Conservation (phyloP, 1,140 invertebrate species). For the Tyrophagus putrescentiae region DNA sequence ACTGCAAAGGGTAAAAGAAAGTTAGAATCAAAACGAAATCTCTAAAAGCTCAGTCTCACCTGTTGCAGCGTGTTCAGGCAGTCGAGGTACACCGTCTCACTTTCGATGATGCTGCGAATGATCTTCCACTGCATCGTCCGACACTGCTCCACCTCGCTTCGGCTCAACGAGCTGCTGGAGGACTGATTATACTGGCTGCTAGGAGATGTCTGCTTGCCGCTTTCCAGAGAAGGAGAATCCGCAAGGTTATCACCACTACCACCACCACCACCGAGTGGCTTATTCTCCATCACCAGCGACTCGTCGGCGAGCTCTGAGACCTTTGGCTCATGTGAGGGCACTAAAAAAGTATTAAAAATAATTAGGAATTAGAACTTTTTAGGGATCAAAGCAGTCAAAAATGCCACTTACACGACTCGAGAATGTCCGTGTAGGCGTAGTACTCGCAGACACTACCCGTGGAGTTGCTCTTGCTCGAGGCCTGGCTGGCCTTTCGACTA, state of each 20-base stretch:
- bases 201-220: no score
- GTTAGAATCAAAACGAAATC: not conserved
- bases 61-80: slow-evolving; percentile 71
- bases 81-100: slow-evolving; percentile 73
- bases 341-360: not conserved
- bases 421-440: slow-evolving; percentile 5
- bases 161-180: no score
- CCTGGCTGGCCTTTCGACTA: no score
- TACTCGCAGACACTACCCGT: not conserved
- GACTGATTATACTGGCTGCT: no score
- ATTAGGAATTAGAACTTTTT: not conserved
- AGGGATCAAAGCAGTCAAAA: not conserved
- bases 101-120: slow-evolving; percentile 71
- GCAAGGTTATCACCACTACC: no score
- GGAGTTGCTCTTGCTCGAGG: not conserved
- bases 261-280: no score
- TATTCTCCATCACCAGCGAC: no score
- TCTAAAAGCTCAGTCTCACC: slow-evolving; percentile 38
- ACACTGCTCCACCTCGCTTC: slow-evolving; percentile 21
- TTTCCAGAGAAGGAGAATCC: no score
- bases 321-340: not conserved
- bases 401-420: not conserved
- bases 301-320: no score
- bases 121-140: slow-evolving; percentile 56
- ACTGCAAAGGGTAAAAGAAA: slow-evolving; percentile 42